Evolutionary conservation across 2,888 invertebrate genomes (phyloP).

Genomic region (Apamea crenata): DNA sequence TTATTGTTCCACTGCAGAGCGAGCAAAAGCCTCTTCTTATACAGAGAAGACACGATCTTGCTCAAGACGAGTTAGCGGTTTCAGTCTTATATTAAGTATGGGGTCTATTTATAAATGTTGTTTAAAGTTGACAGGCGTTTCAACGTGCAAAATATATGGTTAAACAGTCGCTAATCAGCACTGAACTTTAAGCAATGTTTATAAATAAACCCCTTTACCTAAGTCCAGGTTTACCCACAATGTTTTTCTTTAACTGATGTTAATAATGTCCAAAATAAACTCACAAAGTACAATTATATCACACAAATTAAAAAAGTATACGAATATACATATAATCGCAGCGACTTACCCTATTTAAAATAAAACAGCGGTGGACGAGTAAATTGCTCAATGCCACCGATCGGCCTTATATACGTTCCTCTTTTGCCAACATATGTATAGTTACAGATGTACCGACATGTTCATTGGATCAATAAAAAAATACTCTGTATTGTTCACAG

Average conservation of each 20-base stretch:
- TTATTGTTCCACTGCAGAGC: neutral
- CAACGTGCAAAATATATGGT: too few species aligned
- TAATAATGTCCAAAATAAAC: neutral
- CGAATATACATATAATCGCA: constrained; percentile 6
- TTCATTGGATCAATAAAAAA: neutral
- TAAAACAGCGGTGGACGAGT: constrained; percentile 35
- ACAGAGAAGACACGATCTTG: neutral
- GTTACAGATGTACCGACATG: neutral
- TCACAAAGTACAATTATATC: neutral
- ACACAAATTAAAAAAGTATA: neutral
- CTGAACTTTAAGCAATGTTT: too few species aligned
- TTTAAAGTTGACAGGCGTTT: too few species aligned
- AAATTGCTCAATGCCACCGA: constrained; percentile 24
- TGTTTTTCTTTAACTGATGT: too few species aligned
- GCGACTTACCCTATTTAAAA: constrained; percentile 48
- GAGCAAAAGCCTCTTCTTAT: neutral
- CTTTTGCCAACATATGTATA: neutral
- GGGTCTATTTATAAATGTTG: too few species aligned
- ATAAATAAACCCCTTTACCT: too few species aligned
- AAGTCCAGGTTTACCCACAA: neutral
- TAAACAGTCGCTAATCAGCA: too few species aligned
- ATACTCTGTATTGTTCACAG: constrained; percentile 11
- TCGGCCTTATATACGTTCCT: constrained; percentile 49
- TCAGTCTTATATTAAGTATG: too few species aligned
- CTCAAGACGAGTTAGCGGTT: neutral